phyloP scores from a whole-genome alignment of 2,888 invertebrate species.

The Lasioglossum vierecki region DNA sequence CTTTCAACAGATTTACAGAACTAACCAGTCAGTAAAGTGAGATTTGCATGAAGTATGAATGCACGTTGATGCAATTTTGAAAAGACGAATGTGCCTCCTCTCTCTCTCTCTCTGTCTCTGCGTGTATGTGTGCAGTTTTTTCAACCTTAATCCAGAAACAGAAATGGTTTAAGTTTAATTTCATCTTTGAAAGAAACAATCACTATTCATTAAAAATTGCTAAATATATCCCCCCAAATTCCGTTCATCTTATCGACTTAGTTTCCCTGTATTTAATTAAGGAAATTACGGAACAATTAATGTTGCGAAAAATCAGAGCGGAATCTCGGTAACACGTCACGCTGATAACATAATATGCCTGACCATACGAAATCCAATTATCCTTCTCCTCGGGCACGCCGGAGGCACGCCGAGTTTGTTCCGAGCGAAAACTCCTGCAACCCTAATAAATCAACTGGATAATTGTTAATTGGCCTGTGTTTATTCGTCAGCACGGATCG shows the following conservation, averaged over 20 bases:
- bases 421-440: constrained; percentile 7
- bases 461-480: constrained; percentile 38
- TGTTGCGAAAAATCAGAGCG: background rate
- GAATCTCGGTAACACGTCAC: background rate
- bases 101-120: constrained; percentile 3
- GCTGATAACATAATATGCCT: background rate
- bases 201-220: no score
- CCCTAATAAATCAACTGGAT: constrained; percentile 34
- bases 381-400: background rate
- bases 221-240: background rate
- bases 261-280: background rate
- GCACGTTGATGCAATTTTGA: constrained; percentile 44
- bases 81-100: constrained; percentile 27
- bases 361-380: constrained; percentile 10
- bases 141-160: background rate
- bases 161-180: background rate
- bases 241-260: background rate
- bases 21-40: constrained; percentile 20
- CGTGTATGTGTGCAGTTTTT: background rate
- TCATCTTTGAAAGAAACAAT: no score
- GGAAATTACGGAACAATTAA: background rate
- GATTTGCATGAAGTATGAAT: constrained; percentile 24
- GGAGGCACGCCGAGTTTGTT: constrained; percentile 6
- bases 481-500: constrained; percentile 37
- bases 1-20: background rate